Evolutionary conservation across 2,797 vertebrate genomes (phyloP), one percentile per base, ranked within the genome.

Genomic region (Phoxinus dragarum): DNA sequence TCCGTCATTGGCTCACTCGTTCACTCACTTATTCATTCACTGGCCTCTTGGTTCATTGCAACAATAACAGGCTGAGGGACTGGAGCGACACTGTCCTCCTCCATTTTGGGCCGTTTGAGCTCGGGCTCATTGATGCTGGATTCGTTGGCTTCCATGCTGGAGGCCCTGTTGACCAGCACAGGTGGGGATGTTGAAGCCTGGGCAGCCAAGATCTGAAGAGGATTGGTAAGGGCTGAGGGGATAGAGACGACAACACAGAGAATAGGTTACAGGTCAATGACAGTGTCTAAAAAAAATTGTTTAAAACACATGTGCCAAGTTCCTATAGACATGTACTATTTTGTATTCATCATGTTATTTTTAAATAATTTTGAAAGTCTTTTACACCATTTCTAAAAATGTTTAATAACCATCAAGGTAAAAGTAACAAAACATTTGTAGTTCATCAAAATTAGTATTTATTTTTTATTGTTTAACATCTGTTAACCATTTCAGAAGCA

Each of bases 181-280:
- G 98, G 98, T 6, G 97, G 95, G 66, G 98, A 99, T 0, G 97
- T 98, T 90, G 98, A 99, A 17, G 98, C 98, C 93, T 99, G 98
- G 76, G 98, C 95, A 2, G 98, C 98, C 59, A 99, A 92, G 85
- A 99, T 98, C 95, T 99, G 98, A 91, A 99, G 93, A 79, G 98
- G 98, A 84, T 96, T 99, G 87, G 94, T 96, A 72, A 99, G 94
- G 89, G 97, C 98, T 99, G 93, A 44, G 8, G 21, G n/a, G 3
- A 67, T 68, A 8, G 80, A 78, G 49, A 56, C 2, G 34, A 56
- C 11, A 23, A 54, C 47, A 36, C 1, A 75, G 52, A 75, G 17
- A 75, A 1, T 79, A 88, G 89, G 84, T 89, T 19, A 59, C 71
- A 54, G 21, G 5, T 16, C 42, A 77, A 5, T 5, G 75, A 38